Base-by-base conservation (phyloP, 2,113 vertebrate species). In the Tichodroma muraria region DNA sequence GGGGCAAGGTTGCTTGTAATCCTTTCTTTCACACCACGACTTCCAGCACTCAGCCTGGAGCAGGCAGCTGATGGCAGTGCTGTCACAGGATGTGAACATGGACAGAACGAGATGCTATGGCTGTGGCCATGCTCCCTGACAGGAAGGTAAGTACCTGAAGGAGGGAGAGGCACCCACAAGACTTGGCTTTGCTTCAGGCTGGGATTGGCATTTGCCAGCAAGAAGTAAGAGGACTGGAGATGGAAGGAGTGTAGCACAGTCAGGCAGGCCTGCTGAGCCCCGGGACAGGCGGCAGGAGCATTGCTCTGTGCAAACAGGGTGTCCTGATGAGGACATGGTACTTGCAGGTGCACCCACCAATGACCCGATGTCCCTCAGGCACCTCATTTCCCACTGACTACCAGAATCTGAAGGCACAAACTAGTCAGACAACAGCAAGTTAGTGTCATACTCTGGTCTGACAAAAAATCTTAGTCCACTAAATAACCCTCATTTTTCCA, bases 401-500 rank as follows among this genome's bases (percentile, higher is more conserved):
- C n/a, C 16, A 45, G 31, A 24, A 31, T 71, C 65, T 56, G 78
- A 92, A 93, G 71, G 66, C 53, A 80, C 53, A 59, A 61, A 50
- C 52, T 23, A 31, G 28, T 47, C 31, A 38, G 54, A 33, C 30
- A 89, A 53, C 8, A 66, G 75, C 7, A 94, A 95, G 94, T 95
- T 82, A 93, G 56, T 66, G 87, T 76, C 71, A 70, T 77, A 40
- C 53, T 90, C 45, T 57, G 49, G 90, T 86, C 76, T 96, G 85
- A 95, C 19, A 79, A 91, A 68, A 93, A 94, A 87, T 69, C 54
- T 81, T 63, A 56, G 24, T 37, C 77, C 30, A 49, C 63, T 84
- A 93, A 97, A 96, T 84, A 88, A 93, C 65, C 85, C 18, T 25
- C 33, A 66, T 95, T 96, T 97, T 90, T 94, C 82, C 82, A 93